Evolutionary conservation across 64 coral and sea anemone species (phyloP), one percentile per base, ranked within the genome.

Genomic region (Montipora sp.): DNA sequence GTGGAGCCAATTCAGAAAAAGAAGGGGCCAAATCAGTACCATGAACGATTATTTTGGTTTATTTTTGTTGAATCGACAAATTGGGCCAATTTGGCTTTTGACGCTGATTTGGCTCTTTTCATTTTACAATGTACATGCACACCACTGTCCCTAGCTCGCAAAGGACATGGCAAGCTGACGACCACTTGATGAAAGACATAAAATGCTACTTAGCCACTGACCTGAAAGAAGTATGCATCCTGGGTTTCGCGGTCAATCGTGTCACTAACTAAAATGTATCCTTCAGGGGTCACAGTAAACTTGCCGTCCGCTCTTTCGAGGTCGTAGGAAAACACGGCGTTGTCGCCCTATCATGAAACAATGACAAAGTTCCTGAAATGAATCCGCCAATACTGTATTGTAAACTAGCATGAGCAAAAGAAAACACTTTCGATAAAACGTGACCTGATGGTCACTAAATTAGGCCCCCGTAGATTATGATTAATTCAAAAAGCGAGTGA

Each of bases 301-400:
- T 96, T 98, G 24, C 87, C 92, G 57, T 83, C 91, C 5, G 96
- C 96, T 50, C 94, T 91, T 84, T 91, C 74, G 19, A 98, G 92
- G 7, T 77, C 77, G 89, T 95, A 98, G 3, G 81, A 73, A 75
- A 98, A 93, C 23, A 89, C 84, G 13, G 94, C 82, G 55, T 98
- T 98, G 43, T 91, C 89, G 14, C 94, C 96, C 96, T 98, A 49
- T 16, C 8, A 69, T 22, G 7, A 49, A 85, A 48, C 16, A 78
- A 63, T 14, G 13, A 16, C 3, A 63, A 63, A 63, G 8, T 57
- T 57, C 11, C 6, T 57, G 53, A 57, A 8, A 57, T 57, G 53
- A 63, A 63, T 63, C 13, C 60, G 60, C 11, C 13, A 16, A 63
- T 14, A 12, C 53, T 11, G 6, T 57, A 57, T 8, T 57, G 36